Base-by-base conservation (phyloP, 2,888 invertebrate genomes). In the Griposia aprilina region DNA sequence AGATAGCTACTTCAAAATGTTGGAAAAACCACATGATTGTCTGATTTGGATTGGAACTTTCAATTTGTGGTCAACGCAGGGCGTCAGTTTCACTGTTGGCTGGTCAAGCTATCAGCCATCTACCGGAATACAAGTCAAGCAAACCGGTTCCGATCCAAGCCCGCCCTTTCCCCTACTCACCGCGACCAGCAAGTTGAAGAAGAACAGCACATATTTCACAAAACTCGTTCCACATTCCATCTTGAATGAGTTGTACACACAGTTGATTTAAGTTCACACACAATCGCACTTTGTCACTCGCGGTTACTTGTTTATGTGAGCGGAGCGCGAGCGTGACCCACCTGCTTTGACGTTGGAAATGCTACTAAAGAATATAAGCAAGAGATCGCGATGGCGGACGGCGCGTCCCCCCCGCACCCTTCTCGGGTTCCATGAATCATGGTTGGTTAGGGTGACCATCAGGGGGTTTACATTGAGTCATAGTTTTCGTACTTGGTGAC, bases 191-290 rank as follows among this genome's bases (percentile, higher is more conserved):
- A 98, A 95, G 94, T 98, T 98, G 97, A 98, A 98, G 95, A 98
- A 97, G 94, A 98, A 98, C 91, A 98, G 97, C 90, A 98, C 97
- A 95, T 98, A 98, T 97, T 98, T 98, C 94, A 98, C 97, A 96
- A 98, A 97, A 94, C 98, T 97, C 96, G 98, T 98, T 93, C 98
- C 98, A 95, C 98, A 98, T 96, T 97, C 97, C 97, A 97, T 97
- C 92, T 95, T 97, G 93, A 93, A 91, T 88, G 76, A 83, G 73
- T 80, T 72, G 67, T 80, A 82, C 93, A 97, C 98, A 94, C 97
- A 90, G 83, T 89, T 87, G 82, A 84, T 88, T 84, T 88, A 84
- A 87, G 88, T 91, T 94, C 93, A 94, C 95, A 94, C 95, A 94
- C 91, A 94, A 94, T 92, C 92, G 91, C 94, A 93, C 94, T 93